A percentile compares a stretch with the other conserved stretches of the same genome.
These are phyloP conservation scores for Cyclargus thomasi DNA, from an alignment of 1,140 invertebrate species.

Conservation along the genomic window DNA sequence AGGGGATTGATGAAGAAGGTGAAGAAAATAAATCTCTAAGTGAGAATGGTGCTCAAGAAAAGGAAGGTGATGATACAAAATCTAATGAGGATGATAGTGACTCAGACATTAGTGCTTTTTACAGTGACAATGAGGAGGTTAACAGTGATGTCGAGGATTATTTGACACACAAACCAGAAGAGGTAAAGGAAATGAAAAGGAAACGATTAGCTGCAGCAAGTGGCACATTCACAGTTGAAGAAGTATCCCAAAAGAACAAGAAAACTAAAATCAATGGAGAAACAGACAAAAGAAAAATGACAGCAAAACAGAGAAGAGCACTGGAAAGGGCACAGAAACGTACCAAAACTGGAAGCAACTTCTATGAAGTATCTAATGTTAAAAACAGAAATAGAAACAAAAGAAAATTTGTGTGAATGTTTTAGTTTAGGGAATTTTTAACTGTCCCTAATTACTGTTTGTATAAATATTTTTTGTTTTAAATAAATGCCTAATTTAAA, in stretches of 20 bases:
- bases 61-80: conserved; percentile 66
- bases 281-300: conserved; percentile 75
- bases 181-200: conserved; percentile 54
- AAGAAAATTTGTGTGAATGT: conserved; percentile 63
- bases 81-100: conserved; percentile 70
- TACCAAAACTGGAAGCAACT: conserved; percentile 94
- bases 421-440: neutral
- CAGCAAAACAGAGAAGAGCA: conserved; percentile 85
- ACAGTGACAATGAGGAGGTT: conserved; percentile 77
- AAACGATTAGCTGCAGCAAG: conserved; percentile 75
- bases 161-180: conserved; percentile 69
- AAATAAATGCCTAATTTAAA: neutral
- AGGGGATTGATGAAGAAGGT: conserved; percentile 63
- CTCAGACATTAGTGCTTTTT: conserved; percentile 78
- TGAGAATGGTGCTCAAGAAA: conserved; percentile 50
- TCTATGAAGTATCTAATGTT: conserved; percentile 94
- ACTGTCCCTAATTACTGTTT: neutral
- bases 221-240: conserved; percentile 78
- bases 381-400: conserved; percentile 89
- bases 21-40: conserved; percentile 47
- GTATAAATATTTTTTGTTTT: neutral
- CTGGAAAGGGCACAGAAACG: conserved; percentile 83
- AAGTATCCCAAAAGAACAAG: conserved; percentile 44
- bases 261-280: conserved; percentile 42
- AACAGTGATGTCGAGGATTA: conserved; percentile 68